These are phyloP conservation scores for Lepas anatifera DNA, from an alignment of 2,888 invertebrate species.

Conservation along the genomic window DNA sequence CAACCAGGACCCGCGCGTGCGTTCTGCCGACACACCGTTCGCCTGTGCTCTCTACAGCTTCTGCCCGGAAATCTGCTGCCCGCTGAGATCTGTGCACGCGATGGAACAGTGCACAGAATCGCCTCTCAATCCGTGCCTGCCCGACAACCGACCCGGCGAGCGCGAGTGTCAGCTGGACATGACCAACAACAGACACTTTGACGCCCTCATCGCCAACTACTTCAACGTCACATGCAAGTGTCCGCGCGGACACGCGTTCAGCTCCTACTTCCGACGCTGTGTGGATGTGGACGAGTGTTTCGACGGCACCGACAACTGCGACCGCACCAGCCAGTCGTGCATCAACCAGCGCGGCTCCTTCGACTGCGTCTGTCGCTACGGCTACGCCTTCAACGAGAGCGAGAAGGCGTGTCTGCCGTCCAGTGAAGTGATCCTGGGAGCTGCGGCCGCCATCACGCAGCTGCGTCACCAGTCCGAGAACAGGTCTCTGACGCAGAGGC, in stretches of 20 bases:
- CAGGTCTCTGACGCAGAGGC: background rate
- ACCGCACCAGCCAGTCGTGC: constrained; percentile 40
- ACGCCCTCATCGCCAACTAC: constrained; percentile 41
- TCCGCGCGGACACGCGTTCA: constrained; percentile 42
- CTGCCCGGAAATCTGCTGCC: constrained; percentile 53
- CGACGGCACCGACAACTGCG: constrained; percentile 33
- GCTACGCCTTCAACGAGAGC: constrained; percentile 29
- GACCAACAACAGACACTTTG: constrained; percentile 38
- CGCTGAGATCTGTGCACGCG: constrained; percentile 38
- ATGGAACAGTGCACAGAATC: constrained; percentile 38
- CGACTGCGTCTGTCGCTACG: constrained; percentile 42
- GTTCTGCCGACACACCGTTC: constrained; percentile 41
- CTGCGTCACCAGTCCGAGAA: background rate
- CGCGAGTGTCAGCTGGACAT: constrained; percentile 35
- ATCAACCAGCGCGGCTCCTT: constrained; percentile 44
- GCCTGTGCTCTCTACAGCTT: constrained; percentile 50
- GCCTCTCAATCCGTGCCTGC: constrained; percentile 42
- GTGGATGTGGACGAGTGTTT: constrained; percentile 49
- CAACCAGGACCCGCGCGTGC: constrained; percentile 31
- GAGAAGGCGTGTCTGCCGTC: background rate
- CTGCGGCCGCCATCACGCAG: background rate
- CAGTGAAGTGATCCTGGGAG: background rate
- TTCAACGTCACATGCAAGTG: constrained; percentile 51
- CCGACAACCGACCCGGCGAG: constrained; percentile 31
- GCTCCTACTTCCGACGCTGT: constrained; percentile 47